Percentiles rank a stretch among this genome's conserved stretches.
phyloP scores from a whole-genome alignment of 37 sponge, comb jelly and placozoan species.

The Haliclona indistincta region DNA sequence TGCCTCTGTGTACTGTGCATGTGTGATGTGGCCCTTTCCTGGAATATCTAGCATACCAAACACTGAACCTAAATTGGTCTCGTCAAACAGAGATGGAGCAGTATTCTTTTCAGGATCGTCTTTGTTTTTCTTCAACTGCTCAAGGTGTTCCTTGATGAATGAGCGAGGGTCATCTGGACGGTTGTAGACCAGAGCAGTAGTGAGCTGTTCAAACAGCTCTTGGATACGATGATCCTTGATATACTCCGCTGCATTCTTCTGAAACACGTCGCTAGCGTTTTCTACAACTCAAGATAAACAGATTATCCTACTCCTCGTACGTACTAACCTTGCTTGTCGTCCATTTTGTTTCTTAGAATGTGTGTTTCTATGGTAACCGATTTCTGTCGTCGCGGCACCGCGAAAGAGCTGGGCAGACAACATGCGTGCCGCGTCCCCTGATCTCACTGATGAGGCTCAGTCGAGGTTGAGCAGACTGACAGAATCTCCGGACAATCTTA shows the following conservation, averaged over 20 bases:
- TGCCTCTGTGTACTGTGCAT: conserved; percentile 81
- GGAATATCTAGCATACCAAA: conserved; percentile 91
- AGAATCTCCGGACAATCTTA: too few species aligned
- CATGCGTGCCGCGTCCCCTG: too few species aligned
- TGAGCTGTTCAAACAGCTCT: conserved; percentile 85
- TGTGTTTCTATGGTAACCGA: not conserved
- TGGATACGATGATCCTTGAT: conserved; percentile 76
- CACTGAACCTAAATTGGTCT: conserved; percentile 77
- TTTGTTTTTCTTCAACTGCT: conserved; percentile 64
- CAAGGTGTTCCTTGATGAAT: conserved; percentile 76
- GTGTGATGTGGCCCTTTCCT: conserved; percentile 67
- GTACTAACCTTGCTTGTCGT: not conserved
- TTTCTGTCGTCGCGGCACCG: not conserved
- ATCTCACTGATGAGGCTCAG: too few species aligned
- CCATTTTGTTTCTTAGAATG: conserved; percentile 5
- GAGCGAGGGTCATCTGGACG: conserved; percentile 75
- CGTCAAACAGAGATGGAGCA: conserved; percentile 77
- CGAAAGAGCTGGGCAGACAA: too few species aligned
- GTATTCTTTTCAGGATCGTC: conserved; percentile 24
- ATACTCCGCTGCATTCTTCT: conserved; percentile 59
- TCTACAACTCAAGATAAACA: not conserved
- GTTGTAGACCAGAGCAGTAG: conserved; percentile 78
- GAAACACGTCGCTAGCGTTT: too few species aligned
- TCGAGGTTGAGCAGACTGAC: too few species aligned
- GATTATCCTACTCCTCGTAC: not conserved